A percentile compares a stretch with the other conserved stretches of the same genome.
Conservation (phyloP, 2,113 vertebrate species). For the Caranx melampygus region DNA sequence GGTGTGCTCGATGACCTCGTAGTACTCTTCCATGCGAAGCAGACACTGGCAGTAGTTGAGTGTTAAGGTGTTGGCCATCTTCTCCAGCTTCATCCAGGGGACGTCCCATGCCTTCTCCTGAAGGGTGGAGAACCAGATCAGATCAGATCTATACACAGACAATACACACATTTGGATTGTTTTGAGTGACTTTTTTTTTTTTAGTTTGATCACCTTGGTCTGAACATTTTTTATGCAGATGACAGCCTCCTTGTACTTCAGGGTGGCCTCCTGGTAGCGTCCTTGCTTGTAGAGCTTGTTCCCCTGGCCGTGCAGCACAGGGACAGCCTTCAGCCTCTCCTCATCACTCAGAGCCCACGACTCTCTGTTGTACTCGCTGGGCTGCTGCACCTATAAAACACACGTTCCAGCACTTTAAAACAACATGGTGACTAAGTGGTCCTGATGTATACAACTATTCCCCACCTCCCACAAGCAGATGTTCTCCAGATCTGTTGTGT, state of each 20-base stretch:
- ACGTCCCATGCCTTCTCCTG: slow-evolving; percentile 86
- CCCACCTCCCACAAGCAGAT: too few species aligned
- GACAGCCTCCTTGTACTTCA: slow-evolving; percentile 87
- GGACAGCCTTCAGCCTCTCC: slow-evolving; percentile 85
- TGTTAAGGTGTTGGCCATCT: slow-evolving; percentile 85
- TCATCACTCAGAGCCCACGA: slow-evolving; percentile 87
- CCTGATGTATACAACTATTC: too few species aligned
- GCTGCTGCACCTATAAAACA: slow-evolving; percentile 83
- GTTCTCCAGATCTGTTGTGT: background rate
- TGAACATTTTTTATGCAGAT: slow-evolving; percentile 87
- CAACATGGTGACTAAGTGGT: background rate
- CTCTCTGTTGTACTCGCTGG: slow-evolving; percentile 88
- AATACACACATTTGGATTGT: too few species aligned
- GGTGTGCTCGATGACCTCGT: slow-evolving; percentile 87
- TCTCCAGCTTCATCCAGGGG: slow-evolving; percentile 86
- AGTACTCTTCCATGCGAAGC: slow-evolving; percentile 83
- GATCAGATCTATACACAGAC: background rate
- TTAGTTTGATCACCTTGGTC: slow-evolving; percentile 77
- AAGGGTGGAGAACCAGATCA: background rate
- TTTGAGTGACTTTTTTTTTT: background rate
- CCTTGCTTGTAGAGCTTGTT: slow-evolving; percentile 87
- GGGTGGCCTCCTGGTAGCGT: slow-evolving; percentile 80
- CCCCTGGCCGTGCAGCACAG: slow-evolving; percentile 86
- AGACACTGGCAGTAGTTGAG: slow-evolving; percentile 88
- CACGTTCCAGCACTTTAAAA: background rate